These are phyloP conservation scores for Drymodes brunneopygia DNA, from an alignment of 2,113 vertebrate genomes.

Conservation along the genomic window DNA sequence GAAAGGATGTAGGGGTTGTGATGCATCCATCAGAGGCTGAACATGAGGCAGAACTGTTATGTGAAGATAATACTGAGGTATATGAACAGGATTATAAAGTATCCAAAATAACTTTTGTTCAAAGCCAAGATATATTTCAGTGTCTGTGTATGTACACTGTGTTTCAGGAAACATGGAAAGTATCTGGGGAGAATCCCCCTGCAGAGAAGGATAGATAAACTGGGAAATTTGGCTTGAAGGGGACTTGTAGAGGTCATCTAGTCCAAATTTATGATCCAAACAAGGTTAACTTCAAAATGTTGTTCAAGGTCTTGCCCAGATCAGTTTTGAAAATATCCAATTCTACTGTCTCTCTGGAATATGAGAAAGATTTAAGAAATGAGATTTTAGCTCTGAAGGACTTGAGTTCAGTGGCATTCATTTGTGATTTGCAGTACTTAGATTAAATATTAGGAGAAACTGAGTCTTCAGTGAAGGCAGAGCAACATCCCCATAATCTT, in stretches of 20 bases:
- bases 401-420: neutral
- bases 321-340: neutral
- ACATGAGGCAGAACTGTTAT: neutral
- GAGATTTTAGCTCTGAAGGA: neutral
- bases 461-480: neutral
- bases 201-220: neutral
- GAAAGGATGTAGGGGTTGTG: neutral
- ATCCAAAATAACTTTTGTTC: neutral
- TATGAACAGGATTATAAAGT: neutral
- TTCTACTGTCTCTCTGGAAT: neutral
- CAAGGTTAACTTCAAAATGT: neutral
- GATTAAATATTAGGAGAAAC: neutral
- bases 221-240: neutral
- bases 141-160: neutral
- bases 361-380: neutral
- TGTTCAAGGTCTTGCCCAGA: neutral
- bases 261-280: neutral
- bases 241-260: neutral
- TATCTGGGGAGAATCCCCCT: neutral
- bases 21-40: neutral
- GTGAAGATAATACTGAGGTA: neutral
- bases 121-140: neutral
- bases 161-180: neutral
- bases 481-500: neutral
- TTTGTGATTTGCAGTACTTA: neutral